Conservation (phyloP, 2,888 invertebrate species). For the Rhingia campestris region DNA sequence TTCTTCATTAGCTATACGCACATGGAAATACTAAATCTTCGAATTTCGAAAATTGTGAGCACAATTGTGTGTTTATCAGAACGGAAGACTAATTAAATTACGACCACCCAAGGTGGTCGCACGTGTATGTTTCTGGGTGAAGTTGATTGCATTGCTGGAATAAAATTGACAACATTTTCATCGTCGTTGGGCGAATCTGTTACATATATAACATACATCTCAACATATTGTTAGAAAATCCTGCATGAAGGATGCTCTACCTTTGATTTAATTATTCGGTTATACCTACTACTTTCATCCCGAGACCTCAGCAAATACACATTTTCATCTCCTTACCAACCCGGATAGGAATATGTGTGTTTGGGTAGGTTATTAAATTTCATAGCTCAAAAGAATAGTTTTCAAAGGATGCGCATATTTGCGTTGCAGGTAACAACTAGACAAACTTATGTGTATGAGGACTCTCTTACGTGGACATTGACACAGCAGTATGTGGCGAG, state of each 20-base stretch:
- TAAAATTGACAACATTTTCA: conserved; percentile 37
- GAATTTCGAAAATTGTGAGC: conserved; percentile 13
- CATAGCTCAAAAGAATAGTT: no score
- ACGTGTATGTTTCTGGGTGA: conserved; percentile 15
- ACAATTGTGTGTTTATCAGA: conserved; percentile 44
- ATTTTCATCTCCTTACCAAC: not conserved
- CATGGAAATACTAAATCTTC: conserved; percentile 11
- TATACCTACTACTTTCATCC: conserved; percentile 1
- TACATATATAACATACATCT: not conserved
- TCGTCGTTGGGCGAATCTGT: not conserved
- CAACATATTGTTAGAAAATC: not conserved
- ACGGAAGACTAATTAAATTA: conserved; percentile 57
- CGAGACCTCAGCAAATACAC: not conserved
- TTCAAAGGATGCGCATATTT: no score
- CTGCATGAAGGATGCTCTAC: not conserved
- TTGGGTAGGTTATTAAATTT: not conserved
- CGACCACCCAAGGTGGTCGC: conserved; percentile 15
- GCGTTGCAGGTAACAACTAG: no score
- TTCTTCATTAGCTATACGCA: conserved; percentile 53
- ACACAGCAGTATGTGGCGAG: no score
- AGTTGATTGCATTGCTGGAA: conserved; percentile 35
- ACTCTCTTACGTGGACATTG: no score
- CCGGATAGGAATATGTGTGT: not conserved
- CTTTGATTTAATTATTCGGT: conserved; percentile 5
- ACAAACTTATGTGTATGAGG: no score